phyloP scores from a whole-genome alignment of 2,113 vertebrate genomes.

The Motacilla tschutschensis region DNA sequence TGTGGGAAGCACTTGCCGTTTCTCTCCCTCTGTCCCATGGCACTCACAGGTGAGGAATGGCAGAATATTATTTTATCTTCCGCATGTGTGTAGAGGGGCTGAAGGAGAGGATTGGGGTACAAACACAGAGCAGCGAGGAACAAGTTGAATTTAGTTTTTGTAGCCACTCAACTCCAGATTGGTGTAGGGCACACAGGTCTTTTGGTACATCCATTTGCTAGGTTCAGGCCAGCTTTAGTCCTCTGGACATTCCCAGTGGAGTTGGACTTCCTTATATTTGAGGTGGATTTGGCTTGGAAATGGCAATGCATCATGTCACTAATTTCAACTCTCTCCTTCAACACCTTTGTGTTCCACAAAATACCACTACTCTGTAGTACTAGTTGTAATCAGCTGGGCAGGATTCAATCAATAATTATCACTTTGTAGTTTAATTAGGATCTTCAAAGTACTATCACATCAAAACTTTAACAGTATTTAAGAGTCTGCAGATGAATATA shows the following conservation, averaged over 20 bases:
- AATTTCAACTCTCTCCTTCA: background rate
- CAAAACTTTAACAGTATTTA: background rate
- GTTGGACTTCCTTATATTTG: background rate
- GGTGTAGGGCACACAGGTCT: background rate
- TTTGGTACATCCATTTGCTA: background rate
- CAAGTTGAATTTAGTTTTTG: background rate
- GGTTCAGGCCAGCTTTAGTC: background rate
- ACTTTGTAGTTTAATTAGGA: background rate
- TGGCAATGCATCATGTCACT: background rate
- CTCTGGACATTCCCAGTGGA: background rate
- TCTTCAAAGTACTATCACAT: background rate
- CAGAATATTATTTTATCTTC: background rate
- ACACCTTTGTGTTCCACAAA: background rate
- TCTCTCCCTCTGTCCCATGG: no score
- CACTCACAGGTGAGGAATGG: background rate
- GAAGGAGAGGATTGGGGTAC: background rate
- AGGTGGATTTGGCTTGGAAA: background rate
- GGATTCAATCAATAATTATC: background rate
- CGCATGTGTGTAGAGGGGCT: background rate
- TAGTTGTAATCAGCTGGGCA: background rate
- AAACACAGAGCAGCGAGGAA: background rate
- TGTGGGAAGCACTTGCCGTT: no score
- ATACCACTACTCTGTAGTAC: background rate
- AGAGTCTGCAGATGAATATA: background rate
- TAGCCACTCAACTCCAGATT: background rate